Conservation (phyloP, 2,113 vertebrate genomes). For the Sphaerodactylus townsendi region DNA sequence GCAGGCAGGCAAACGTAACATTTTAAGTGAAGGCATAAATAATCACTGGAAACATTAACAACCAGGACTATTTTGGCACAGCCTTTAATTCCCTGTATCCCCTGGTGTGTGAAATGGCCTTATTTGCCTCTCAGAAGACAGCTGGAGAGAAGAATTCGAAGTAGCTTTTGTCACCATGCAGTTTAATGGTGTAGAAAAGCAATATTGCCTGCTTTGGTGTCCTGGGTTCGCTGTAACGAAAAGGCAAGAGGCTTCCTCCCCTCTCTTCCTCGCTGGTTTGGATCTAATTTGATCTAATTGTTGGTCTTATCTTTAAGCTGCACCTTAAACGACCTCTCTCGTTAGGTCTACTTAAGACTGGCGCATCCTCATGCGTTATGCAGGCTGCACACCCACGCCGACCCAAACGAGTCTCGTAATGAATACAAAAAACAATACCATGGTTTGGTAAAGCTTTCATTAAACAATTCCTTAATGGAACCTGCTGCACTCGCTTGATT, state of each 20-base stretch:
- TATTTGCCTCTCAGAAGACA: not conserved
- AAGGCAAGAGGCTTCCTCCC: conserved; percentile 40
- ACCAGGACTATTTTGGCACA: fast-evolving
- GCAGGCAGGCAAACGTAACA: not conserved
- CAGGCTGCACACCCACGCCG: conserved; percentile 52
- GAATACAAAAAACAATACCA: conserved; percentile 21
- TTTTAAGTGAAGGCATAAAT: conserved; percentile 21
- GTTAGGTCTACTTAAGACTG: conserved; percentile 66
- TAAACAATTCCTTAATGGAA: conserved; percentile 71
- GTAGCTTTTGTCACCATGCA: conserved; percentile 38
- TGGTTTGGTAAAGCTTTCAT: conserved; percentile 71
- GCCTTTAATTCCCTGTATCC: not conserved
- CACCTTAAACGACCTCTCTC: conserved; percentile 66
- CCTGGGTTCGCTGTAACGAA: not conserved
- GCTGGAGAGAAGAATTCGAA: conserved; percentile 12
- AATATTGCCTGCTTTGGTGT: conserved; percentile 37
- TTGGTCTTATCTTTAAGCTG: conserved; percentile 58
- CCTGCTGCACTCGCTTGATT: conserved; percentile 73
- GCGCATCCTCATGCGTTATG: conserved; percentile 50
- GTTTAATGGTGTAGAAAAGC: conserved; percentile 47
- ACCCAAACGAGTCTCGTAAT: conserved; percentile 45
- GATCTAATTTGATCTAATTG: conserved; percentile 61
- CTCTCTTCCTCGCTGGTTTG: conserved; percentile 12
- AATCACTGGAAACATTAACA: not conserved
- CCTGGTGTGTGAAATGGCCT: conserved; percentile 6